A percentile compares a stretch with the other conserved stretches of the same genome.
Evolutionary conservation across 2,888 invertebrate species (phyloP).

Genomic region (Oxystoma pomonae): DNA sequence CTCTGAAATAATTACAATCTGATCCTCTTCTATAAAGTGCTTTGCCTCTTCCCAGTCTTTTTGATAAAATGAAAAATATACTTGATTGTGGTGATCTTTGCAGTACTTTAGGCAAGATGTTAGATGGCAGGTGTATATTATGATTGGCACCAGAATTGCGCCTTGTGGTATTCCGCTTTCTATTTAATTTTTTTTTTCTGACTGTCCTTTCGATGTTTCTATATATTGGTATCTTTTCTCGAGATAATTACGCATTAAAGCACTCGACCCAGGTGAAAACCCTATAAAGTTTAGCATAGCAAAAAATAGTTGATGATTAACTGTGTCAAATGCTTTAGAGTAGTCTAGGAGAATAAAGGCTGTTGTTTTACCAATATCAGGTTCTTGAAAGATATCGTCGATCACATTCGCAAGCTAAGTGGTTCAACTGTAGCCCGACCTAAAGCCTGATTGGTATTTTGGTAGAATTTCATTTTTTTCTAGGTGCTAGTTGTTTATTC

Average conservation of each 20-base stretch:
- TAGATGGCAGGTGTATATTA: not conserved
- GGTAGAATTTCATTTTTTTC: not conserved
- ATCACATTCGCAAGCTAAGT: not conserved
- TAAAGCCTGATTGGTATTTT: not conserved
- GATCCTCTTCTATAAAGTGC: not conserved
- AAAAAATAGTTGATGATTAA: not conserved
- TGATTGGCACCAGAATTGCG: not conserved
- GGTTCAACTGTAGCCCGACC: not conserved
- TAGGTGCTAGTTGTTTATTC: not conserved
- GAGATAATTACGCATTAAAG: not conserved
- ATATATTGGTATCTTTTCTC: not conserved
- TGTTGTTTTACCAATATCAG: not conserved
- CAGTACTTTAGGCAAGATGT: not conserved
- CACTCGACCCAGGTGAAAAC: not conserved
- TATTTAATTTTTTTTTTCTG: not conserved
- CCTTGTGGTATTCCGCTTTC: not conserved
- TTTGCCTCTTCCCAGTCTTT: not conserved
- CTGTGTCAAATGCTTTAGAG: not conserved
- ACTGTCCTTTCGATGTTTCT: not conserved
- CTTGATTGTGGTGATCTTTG: not conserved
- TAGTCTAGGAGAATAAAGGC: not conserved
- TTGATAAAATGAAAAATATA: not conserved
- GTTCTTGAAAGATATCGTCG: not conserved
- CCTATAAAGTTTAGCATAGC: not conserved
- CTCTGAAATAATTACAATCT: too few species aligned